Evolutionary conservation across 1,140 invertebrate species (phyloP), one percentile per base, ranked within the genome.

Genomic region (Platorchestia sp.): DNA sequence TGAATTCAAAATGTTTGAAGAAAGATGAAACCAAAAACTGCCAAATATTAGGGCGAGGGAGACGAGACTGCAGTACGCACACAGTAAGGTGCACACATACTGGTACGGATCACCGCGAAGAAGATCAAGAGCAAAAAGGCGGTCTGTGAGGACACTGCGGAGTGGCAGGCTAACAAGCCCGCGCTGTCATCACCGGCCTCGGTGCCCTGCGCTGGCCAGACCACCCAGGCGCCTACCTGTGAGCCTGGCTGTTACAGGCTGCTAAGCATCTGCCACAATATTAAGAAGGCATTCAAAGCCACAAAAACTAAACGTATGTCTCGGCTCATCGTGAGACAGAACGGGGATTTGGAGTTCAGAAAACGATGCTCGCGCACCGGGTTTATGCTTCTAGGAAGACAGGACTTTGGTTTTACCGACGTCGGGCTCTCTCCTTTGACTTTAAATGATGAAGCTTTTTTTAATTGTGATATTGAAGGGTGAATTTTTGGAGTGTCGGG

Each of bases 261-360:
- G 91, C 91, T 93, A 93, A 93, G 91, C 91, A 93, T 93, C 91
- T 93, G 91, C 91, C 91, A 93, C 43, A 93, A 44, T 93, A 93
- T 93, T 93, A 93, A 93, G 45, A 93, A 93, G 44, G 45, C 91
- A 45, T 93, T 40, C 45, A 45, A 44, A 19, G n/a, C 5, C 41
- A 93, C 91, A 45, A 44, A 93, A 93, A 93, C 59, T 3, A 40
- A 93, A 47, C 91, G 91, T 93, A 45, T 36, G 40, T 45, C 40
- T 6, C 41, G n/a, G 91, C 91, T 93, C 43, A 0, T 47, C 91
- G 43, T 44, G 44, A 45, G 91, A 93, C 87, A 41, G 87, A 89
- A 89, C 41, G 87, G 41, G 87, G 59, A 36, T 75, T 75, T 75
- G 10, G 36, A 75, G 59, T 75, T 36, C 59, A 75, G 27, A 75